These are phyloP conservation scores for Steinernema feltiae DNA, from an alignment of 1,140 invertebrate genomes.

Conservation along the genomic window DNA sequence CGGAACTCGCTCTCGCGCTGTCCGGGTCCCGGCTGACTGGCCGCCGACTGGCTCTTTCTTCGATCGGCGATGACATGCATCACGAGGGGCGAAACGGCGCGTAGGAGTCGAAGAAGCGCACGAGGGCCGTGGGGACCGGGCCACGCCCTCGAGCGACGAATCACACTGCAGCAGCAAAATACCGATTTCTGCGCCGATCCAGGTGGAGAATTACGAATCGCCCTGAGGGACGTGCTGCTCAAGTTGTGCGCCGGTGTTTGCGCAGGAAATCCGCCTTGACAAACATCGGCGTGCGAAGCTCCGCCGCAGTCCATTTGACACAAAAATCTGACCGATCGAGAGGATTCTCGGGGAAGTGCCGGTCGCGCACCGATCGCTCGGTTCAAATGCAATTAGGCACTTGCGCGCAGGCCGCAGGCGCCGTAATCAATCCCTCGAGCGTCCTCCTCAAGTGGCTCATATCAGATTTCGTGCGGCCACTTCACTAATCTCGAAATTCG, in stretches of 20 bases:
- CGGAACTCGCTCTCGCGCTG: too few species aligned
- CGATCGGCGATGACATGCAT: neutral
- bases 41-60: neutral
- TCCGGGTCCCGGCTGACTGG: neutral
- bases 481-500: neutral
- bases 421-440: neutral
- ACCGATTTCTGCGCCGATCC: neutral
- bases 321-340: slow-evolving; percentile 8
- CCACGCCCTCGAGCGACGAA: too few species aligned
- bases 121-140: neutral
- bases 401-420: slow-evolving; percentile 3
- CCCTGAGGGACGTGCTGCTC: neutral
- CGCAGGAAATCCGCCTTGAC: neutral
- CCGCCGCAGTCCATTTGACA: neutral
- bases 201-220: neutral
- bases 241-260: neutral
- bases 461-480: neutral
- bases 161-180: neutral
- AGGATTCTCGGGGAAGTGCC: neutral
- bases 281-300: neutral
- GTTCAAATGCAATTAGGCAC: neutral
- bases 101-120: slow-evolving; percentile 5
- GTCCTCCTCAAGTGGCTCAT: neutral
- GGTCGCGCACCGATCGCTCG: too few species aligned
- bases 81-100: neutral